Base-by-base conservation (phyloP, 2,797 vertebrate species). In the Champsocephalus esox region DNA sequence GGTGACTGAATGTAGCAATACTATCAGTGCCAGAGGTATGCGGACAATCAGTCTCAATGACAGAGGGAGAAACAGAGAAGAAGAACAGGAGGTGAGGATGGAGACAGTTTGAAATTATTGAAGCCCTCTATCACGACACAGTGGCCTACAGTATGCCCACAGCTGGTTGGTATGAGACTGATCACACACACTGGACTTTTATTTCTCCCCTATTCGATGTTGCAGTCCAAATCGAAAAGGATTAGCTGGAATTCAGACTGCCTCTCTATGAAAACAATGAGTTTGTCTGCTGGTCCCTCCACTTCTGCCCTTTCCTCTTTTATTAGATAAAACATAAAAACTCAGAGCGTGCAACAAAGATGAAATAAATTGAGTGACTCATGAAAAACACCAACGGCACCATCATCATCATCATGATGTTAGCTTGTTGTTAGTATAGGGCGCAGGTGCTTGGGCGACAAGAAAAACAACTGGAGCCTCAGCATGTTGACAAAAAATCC, bases 111-210 rank as follows among this genome's bases (percentile, higher is more conserved):
- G 6, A 21, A 56, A 57, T 80, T 83, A 82, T 83, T 83, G 70
- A 84, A 78, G 70, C 67, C 51, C 69, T 90, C 59, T 58, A 78
- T 89, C 83, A 87, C 62, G 9, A 48, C 66, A 28, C 32, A 5
- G 56, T 12, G 10, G 68, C 78, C 51, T 5, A n/a, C 64, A 28
- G 65, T 56, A 71, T 71, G 82, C 79, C 80, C 49, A 6, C 3
- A 12, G 58, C 60, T 41, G 61, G 50, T 75, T 61, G 34, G 67
- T n/a, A 43, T 57, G 73, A 71, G 55, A 58, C 56, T 70, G 70
- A 87, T 83, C 76, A 70, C 66, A 69, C 64, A 68, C 60, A 54
- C 21, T n/a, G 28, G 55, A 57, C 52, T 73, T 67, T 84, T 81
- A 46, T 66, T 70, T 82, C 70, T 82, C 72, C 41, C 67, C 77